These are phyloP conservation scores for Tolmerus cingulatus DNA, from an alignment of 2,888 invertebrate genomes.

Conservation along the genomic window DNA sequence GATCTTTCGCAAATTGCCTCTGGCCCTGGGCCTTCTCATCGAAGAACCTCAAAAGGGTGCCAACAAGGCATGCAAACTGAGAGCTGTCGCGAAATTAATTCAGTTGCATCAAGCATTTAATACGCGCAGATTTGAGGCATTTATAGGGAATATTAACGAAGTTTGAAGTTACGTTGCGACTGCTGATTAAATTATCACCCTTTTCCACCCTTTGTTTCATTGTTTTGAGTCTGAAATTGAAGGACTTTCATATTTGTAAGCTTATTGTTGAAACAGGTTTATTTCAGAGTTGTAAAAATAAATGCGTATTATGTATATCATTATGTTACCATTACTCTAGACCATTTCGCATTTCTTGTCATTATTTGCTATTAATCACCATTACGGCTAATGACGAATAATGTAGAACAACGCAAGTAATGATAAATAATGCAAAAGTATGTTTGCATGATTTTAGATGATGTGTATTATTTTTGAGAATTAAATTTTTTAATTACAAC, in stretches of 20 bases:
- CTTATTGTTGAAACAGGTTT: too few species aligned
- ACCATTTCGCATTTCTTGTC: too few species aligned
- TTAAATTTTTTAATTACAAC: too few species aligned
- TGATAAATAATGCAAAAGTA: too few species aligned
- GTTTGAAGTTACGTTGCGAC: not conserved
- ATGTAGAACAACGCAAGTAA: too few species aligned
- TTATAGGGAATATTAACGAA: not conserved
- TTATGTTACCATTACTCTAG: too few species aligned
- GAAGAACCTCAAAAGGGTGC: slow-evolving; percentile 9
- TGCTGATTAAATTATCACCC: not conserved
- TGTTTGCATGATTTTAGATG: too few species aligned
- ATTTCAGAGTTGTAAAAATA: too few species aligned
- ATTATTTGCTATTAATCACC: too few species aligned
- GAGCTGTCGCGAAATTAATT: not conserved
- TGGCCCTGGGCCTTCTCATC: slow-evolving; percentile 1
- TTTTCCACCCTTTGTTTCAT: not conserved
- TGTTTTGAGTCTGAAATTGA: not conserved
- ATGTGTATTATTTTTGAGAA: too few species aligned
- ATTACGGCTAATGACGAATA: too few species aligned
- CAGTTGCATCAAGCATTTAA: not conserved
- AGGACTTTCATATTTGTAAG: not conserved
- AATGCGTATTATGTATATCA: too few species aligned
- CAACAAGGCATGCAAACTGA: not conserved
- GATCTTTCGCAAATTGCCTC: slow-evolving; percentile 48
- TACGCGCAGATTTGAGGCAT: not conserved